These are phyloP conservation scores for Otis tarda DNA, from an alignment of 2,113 vertebrate genomes.

Conservation along the genomic window DNA sequence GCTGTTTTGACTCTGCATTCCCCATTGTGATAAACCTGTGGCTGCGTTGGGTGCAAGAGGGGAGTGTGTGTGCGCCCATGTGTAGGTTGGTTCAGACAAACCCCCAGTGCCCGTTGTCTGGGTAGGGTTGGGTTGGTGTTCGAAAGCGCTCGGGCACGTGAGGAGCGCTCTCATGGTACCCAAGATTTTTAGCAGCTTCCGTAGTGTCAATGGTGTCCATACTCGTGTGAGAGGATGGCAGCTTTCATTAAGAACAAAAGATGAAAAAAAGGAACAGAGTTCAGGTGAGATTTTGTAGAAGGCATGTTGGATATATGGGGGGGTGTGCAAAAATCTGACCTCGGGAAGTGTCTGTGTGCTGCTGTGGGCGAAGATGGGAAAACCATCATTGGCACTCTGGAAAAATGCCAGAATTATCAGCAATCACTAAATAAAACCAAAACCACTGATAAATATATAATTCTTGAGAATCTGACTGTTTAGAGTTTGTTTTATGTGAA, in stretches of 20 bases:
- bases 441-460: neutral
- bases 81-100: neutral
- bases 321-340: neutral
- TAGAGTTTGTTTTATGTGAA: neutral
- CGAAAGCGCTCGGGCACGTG: neutral
- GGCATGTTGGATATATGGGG: neutral
- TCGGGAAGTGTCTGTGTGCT: neutral
- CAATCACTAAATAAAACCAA: neutral
- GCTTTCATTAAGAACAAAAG: neutral
- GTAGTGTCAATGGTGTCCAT: rapidly evolving
- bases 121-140: neutral
- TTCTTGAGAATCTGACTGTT: neutral
- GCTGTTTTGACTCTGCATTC: neutral
- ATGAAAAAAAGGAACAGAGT: neutral
- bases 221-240: neutral
- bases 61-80: too few relatives aligned
- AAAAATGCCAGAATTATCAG: neutral
- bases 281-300: neutral
- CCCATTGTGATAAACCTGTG: neutral
- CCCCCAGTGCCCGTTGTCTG: neutral
- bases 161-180: neutral
- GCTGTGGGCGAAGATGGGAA: neutral
- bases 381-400: neutral
- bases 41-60: neutral
- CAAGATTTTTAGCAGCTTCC: neutral